Conservation (phyloP, 2,888 invertebrate species). For the Orthosia gothica region DNA sequence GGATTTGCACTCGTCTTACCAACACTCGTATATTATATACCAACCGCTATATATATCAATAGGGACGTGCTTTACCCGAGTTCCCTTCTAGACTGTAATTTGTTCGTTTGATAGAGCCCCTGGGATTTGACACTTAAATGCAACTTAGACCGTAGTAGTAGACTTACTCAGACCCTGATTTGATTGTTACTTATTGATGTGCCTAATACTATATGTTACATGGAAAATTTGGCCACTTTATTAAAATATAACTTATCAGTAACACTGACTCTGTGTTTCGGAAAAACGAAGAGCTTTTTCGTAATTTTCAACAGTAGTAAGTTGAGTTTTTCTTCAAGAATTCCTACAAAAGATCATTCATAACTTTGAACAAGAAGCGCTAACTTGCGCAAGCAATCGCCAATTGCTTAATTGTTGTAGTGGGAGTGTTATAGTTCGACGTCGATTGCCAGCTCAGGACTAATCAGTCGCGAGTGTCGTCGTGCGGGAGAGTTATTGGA, state of each 20-base stretch:
- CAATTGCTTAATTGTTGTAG: constrained; percentile 27
- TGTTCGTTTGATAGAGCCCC: constrained; percentile 6
- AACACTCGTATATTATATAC: constrained; percentile 76
- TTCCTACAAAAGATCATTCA: constrained; percentile 29
- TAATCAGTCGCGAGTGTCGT: constrained; percentile 45
- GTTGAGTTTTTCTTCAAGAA: not conserved
- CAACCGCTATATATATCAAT: constrained; percentile 63
- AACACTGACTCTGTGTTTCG: not conserved
- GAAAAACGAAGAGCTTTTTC: not conserved
- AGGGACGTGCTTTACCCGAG: constrained; percentile 44
- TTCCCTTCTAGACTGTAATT: constrained; percentile 32
- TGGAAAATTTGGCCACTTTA: too few relatives aligned
- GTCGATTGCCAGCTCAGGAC: constrained; percentile 71
- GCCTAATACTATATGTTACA: not conserved
- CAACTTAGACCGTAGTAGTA: too few relatives aligned
- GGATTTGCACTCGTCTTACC: constrained; percentile 88
- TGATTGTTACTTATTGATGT: not conserved
- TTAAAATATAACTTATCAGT: not conserved
- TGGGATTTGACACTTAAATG: not conserved
- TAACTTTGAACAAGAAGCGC: constrained; percentile 33
- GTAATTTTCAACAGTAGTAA: not conserved
- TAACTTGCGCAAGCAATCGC: constrained; percentile 16
- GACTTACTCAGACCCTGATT: not conserved
- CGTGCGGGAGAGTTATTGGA: constrained; percentile 68
- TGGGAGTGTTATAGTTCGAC: constrained; percentile 30